Percentiles rank a stretch among this genome's conserved stretches.
Evolutionary conservation across 2,113 vertebrate genomes (phyloP).

Genomic region (Ammodramus savannarum): DNA sequence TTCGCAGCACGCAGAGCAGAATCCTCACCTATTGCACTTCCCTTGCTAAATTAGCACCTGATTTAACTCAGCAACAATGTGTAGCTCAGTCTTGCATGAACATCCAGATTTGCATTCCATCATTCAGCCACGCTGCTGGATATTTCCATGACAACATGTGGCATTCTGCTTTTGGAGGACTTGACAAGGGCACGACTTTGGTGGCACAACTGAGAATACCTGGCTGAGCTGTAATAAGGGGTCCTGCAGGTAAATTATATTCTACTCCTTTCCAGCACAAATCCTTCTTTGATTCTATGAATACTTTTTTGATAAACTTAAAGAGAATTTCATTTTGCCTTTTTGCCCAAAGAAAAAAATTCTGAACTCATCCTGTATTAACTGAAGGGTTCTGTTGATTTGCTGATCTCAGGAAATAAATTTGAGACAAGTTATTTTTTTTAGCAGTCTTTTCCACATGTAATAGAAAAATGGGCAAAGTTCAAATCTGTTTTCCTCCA

Average conservation of each 20-base stretch:
- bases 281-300: not conserved
- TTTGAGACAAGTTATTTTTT: not conserved
- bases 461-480: not conserved
- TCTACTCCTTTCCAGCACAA: not conserved
- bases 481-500: not conserved
- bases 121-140: not conserved
- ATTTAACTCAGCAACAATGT: not conserved
- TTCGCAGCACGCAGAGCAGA: not conserved
- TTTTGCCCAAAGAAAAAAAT: not conserved
- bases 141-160: not conserved
- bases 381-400: not conserved
- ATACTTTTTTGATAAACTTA: not conserved
- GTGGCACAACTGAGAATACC: not conserved
- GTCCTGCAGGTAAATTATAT: not conserved
- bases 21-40: not conserved
- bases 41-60: not conserved
- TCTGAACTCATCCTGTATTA: not conserved
- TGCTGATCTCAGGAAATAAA: not conserved
- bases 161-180: not conserved
- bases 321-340: not conserved
- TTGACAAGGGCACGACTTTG: not conserved
- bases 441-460: not conserved
- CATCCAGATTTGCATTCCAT: not conserved
- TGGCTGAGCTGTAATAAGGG: not conserved
- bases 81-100: not conserved